Percentiles rank a stretch among this genome's conserved stretches.
Conservation (phyloP, 2,888 invertebrate species). For the Anorthoa munda region DNA sequence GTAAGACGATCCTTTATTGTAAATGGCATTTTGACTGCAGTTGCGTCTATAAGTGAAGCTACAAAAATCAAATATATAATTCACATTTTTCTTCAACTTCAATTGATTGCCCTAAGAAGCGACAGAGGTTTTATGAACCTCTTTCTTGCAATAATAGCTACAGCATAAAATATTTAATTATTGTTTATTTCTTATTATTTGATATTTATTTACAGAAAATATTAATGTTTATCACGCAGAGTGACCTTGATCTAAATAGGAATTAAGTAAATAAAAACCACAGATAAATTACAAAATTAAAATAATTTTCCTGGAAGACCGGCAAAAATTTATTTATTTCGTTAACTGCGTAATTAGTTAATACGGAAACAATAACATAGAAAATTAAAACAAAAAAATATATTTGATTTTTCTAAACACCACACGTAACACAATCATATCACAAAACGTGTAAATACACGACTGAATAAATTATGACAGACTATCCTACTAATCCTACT, state of each 20-base stretch:
- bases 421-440: background rate
- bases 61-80: conserved; percentile 60
- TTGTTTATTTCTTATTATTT: too few species aligned
- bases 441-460: background rate
- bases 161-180: background rate
- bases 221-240: too few species aligned
- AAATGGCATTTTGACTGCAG: conserved; percentile 65
- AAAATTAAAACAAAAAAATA: background rate
- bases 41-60: background rate
- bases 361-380: background rate
- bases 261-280: background rate
- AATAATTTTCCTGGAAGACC: background rate
- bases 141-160: background rate
- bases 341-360: background rate
- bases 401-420: conserved; percentile 34
- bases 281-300: background rate
- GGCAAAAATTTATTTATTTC: background rate
- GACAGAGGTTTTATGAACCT: background rate
- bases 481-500: too few species aligned
- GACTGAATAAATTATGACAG: background rate
- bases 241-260: background rate
- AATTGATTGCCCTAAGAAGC: background rate
- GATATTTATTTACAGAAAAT: too few species aligned
- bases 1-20: conserved; percentile 65
- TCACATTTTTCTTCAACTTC: conserved; percentile 73